Percentiles rank a stretch among this genome's conserved stretches.
These are phyloP conservation scores for Melipona quadrifasciata DNA, from an alignment of 1,140 invertebrate species.

Conservation along the genomic window DNA sequence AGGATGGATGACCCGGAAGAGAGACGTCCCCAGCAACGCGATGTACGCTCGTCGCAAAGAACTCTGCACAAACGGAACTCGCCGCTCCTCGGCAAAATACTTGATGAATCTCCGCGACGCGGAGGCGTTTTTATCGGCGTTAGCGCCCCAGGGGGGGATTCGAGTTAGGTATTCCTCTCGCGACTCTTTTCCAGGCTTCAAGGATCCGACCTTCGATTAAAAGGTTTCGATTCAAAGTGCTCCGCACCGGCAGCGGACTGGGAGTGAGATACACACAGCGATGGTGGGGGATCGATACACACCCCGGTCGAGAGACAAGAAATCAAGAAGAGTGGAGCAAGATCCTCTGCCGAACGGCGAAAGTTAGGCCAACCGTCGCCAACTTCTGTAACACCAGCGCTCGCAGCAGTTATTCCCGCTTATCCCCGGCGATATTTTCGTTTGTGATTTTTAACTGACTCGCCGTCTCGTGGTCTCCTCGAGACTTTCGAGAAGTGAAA, in stretches of 20 bases:
- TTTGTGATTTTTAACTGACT: not conserved
- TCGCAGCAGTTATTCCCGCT: not conserved
- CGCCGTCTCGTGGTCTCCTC: not conserved
- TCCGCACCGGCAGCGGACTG: not conserved
- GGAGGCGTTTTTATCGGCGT: conserved; percentile 59
- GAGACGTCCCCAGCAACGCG: conserved; percentile 33
- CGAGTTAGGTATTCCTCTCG: conserved; percentile 10
- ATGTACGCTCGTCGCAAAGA: not conserved
- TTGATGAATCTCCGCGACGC: conserved; percentile 60
- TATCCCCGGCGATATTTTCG: not conserved
- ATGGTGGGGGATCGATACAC: conserved; percentile 5
- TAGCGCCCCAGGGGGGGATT: conserved; percentile 33
- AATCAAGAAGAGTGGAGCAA: not conserved
- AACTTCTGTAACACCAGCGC: not conserved
- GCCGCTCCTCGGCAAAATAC: conserved; percentile 62
- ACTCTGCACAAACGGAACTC: conserved; percentile 54
- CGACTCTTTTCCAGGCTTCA: conserved; percentile 16
- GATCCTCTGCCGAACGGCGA: not conserved
- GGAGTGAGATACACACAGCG: conserved; percentile 2
- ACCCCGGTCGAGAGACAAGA: not conserved
- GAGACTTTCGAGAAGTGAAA: not conserved
- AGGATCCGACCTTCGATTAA: conserved; percentile 64
- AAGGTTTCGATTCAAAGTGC: conserved; percentile 46
- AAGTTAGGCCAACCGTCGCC: conserved; percentile 20
- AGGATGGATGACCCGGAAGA: conserved; percentile 50